Evolutionary conservation across 1,140 invertebrate genomes (phyloP).

Genomic region (Papilio xuthus): DNA sequence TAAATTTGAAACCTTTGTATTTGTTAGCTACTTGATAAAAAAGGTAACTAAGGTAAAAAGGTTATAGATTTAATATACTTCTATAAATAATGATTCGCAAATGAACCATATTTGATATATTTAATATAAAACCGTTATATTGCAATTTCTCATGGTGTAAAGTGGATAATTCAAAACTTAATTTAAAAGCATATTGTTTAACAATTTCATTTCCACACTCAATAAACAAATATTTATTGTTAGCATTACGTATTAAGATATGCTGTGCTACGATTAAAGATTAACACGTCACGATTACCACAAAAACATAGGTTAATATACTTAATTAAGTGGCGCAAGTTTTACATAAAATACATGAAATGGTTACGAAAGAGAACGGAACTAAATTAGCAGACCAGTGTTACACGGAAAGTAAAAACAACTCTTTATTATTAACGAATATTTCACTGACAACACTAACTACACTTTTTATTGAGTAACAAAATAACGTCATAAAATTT

Average conservation of each 20-base stretch:
- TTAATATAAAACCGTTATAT: too few relatives aligned
- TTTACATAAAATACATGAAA: conserved; percentile 38
- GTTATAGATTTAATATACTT: too few relatives aligned
- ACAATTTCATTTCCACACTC: too few relatives aligned
- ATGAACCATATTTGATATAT: too few relatives aligned
- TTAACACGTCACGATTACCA: conserved; percentile 11
- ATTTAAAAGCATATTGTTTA: too few relatives aligned
- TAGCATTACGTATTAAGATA: conserved; percentile 17
- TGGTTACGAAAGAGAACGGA: conserved; percentile 36
- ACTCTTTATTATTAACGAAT: background rate
- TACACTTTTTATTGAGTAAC: conserved; percentile 3
- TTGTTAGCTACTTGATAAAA: background rate
- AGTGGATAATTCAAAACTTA: too few relatives aligned
- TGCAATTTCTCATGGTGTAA: too few relatives aligned
- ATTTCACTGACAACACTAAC: too few relatives aligned
- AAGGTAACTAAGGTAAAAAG: too few relatives aligned
- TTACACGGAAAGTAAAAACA: conserved; percentile 30
- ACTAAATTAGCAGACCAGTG: conserved; percentile 30
- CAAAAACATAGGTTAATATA: background rate
- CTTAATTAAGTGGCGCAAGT: conserved; percentile 29
- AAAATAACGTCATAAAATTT: conserved; percentile 12
- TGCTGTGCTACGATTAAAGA: conserved; percentile 4
- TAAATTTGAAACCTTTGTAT: background rate
- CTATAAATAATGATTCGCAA: too few relatives aligned
- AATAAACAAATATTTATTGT: background rate